Percentiles rank a stretch among this genome's conserved stretches.
These are phyloP conservation scores for Athripsodes cinereus DNA, from an alignment of 2,888 invertebrate species.

Conservation along the genomic window DNA sequence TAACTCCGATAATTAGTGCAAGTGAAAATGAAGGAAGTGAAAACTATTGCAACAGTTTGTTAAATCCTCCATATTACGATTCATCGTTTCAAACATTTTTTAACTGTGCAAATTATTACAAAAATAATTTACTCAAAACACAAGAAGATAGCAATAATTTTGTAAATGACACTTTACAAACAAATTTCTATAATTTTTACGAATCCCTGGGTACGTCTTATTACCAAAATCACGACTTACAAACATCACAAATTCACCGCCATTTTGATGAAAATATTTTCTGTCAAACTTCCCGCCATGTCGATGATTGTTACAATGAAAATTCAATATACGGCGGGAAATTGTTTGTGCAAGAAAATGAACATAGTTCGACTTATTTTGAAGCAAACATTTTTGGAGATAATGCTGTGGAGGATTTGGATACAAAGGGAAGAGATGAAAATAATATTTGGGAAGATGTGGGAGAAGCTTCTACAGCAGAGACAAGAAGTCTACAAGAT, in stretches of 20 bases:
- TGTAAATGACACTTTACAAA: neutral
- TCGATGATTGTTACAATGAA: neutral
- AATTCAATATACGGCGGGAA: neutral
- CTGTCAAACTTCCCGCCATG: neutral
- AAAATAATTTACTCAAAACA: neutral
- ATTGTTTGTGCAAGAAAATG: neutral
- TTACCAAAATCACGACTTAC: neutral
- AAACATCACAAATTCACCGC: neutral
- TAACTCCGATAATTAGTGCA: too few species aligned
- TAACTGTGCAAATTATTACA: neutral
- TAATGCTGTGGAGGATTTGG: neutral
- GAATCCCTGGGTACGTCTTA: neutral
- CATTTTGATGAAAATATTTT: neutral
- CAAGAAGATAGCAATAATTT: neutral
- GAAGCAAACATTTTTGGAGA: neutral
- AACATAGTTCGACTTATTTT: neutral
- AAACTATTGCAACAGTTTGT: neutral
- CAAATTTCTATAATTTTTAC: neutral
- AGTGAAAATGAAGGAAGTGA: neutral
- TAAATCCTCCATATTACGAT: neutral
- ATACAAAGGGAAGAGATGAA: neutral
- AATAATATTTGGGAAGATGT: neutral
- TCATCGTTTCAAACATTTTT: neutral
- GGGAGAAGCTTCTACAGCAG: neutral
- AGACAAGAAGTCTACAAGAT: neutral